Evolutionary conservation across 2,113 vertebrate genomes (phyloP).

Genomic region (Rhinichthys klamathensis): DNA sequence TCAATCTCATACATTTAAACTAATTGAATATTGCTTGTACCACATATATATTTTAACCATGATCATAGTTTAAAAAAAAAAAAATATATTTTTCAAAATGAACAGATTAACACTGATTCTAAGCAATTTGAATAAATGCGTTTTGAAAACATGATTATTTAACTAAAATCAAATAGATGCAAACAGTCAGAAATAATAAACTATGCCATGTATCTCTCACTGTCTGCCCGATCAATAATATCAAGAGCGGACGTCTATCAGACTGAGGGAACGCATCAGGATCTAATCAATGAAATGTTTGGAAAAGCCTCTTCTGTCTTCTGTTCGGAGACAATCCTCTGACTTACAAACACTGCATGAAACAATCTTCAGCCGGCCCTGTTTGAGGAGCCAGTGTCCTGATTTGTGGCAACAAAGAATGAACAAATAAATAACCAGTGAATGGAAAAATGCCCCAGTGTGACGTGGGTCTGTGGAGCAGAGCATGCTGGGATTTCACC

Average conservation of each 20-base stretch:
- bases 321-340: neutral
- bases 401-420: constrained; percentile 3
- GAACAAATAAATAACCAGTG: neutral
- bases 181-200: no score
- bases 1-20: no score
- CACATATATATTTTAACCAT: no score
- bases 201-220: no score
- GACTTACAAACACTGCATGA: neutral
- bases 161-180: no score
- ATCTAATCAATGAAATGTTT: neutral
- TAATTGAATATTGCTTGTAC: no score
- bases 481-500: neutral
- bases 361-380: neutral
- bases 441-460: neutral
- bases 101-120: no score
- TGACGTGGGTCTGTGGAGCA: neutral
- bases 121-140: no score
- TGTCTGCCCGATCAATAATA: neutral
- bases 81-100: no score
- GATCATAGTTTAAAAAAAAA: no score
- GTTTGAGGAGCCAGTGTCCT: neutral
- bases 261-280: neutral
- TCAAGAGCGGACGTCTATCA: neutral
- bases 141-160: no score
- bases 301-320: neutral